Percentiles rank a stretch among this genome's conserved stretches.
Evolutionary conservation across 2,113 vertebrate genomes (phyloP).

Genomic region (Cephalopterus ornatus): DNA sequence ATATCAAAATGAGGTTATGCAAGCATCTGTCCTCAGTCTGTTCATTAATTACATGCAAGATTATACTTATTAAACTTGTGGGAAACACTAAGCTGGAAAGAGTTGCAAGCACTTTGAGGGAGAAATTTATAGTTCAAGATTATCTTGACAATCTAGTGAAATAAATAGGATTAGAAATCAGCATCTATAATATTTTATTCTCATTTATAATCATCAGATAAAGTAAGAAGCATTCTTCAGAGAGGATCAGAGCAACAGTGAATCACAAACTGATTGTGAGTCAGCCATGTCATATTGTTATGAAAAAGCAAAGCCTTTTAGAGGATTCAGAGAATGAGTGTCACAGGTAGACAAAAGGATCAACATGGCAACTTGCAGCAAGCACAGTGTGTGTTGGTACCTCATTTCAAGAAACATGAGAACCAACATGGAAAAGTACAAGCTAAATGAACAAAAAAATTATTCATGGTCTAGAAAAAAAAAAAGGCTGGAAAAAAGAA

Average conservation of each 20-base stretch:
- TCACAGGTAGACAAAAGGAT: background rate
- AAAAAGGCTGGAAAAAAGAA: background rate
- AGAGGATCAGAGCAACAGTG: background rate
- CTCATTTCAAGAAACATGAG: background rate
- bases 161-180: background rate
- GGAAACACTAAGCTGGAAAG: background rate
- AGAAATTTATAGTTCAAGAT: background rate
- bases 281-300: background rate
- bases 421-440: background rate
- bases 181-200: background rate
- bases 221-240: background rate
- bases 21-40: constrained; percentile 24
- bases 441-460: background rate
- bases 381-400: background rate
- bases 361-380: background rate
- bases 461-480: background rate
- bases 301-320: background rate
- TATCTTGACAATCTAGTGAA: background rate
- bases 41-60: constrained; percentile 1
- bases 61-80: background rate
- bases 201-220: background rate
- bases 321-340: background rate
- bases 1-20: constrained; percentile 8
- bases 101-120: background rate
- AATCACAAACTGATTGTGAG: constrained; percentile 16